A percentile compares a stretch with the other conserved stretches of the same genome.
Evolutionary conservation across 64 coral and sea anemone species (phyloP).

Genomic region (Orbicella faveolata): DNA sequence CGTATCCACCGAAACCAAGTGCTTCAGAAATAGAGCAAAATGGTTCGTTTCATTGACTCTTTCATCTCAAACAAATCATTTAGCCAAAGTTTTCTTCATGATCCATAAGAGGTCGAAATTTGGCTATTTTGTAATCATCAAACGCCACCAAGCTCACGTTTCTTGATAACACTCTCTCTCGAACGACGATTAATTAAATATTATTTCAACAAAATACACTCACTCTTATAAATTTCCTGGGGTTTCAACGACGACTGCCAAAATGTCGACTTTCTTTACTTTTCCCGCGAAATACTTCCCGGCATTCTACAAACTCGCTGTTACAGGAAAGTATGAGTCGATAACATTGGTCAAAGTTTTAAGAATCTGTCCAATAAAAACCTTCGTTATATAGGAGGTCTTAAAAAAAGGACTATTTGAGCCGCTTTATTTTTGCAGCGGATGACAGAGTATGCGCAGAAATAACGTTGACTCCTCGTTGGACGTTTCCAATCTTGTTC

Average conservation of each 20-base stretch:
- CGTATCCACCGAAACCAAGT: too few relatives aligned
- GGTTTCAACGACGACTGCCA: too few relatives aligned
- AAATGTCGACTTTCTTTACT: conserved; percentile 39
- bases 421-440: neutral
- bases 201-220: neutral
- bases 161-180: too few relatives aligned
- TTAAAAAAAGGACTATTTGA: neutral
- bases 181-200: too few relatives aligned
- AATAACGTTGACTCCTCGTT: neutral
- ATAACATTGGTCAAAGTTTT: conserved; percentile 38
- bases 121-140: neutral
- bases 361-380: conserved; percentile 40
- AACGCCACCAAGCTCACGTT: neutral
- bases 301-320: neutral
- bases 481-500: neutral
- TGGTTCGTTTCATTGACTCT: too few relatives aligned
- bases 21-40: too few relatives aligned
- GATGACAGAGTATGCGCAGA: neutral
- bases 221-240: neutral
- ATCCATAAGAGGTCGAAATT: neutral
- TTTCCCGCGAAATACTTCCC: conserved; percentile 72
- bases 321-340: neutral
- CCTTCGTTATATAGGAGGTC: conserved; percentile 33
- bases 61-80: too few relatives aligned
- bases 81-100: neutral